Base-by-base conservation (phyloP, 1,140 invertebrate species). In the Polyergus mexicanus region DNA sequence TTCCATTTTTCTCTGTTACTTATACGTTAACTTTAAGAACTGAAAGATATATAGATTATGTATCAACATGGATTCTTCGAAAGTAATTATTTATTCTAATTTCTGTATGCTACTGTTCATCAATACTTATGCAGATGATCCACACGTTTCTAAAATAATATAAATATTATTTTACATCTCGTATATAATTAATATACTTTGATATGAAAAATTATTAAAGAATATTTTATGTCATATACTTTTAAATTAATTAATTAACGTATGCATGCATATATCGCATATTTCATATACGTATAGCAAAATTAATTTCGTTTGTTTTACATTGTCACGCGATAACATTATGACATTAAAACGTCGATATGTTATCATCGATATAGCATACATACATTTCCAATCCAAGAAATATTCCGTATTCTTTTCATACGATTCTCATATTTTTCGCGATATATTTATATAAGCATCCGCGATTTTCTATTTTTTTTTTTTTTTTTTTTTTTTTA, bases 1-100 rank as follows among this genome's bases (percentile, higher is more conserved):
- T 38, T 28, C 11, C 19, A 19, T 41, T 60, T 71, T 81, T 44
- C 32, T 69, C 54, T 81, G 47, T 81, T 58, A 16, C 13, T 71
- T 80, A 32, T 2, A 16, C 44, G 32, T 56, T 56, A 56, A 56
- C 63, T 38, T 28, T 7, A 25, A 63, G 8, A 62, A 58, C 5
- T 51, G 47, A 3, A 51, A 51, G 47, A 51, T 19, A 51, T 19
- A 32, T n/a, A 28, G 32, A 66, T 78, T 66, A 16, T 51, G n/a
- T 66, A 16, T 44, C 1, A 4, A 3, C 16, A 51, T 44, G 2
- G 13, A 63, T 47, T 47, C 28, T 65, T 41, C 0, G 5, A 75
- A 75, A 13, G 1, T 32, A 22, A 1, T 60, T 41, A 60, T 75
- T 60, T 60, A 38, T 38, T 4, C 13, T 66, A 68, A 54, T 19